Percentiles rank a stretch among this genome's conserved stretches.
phyloP scores from a whole-genome alignment of 2,888 invertebrate species.

The Chaetogeoica ovagalla region DNA sequence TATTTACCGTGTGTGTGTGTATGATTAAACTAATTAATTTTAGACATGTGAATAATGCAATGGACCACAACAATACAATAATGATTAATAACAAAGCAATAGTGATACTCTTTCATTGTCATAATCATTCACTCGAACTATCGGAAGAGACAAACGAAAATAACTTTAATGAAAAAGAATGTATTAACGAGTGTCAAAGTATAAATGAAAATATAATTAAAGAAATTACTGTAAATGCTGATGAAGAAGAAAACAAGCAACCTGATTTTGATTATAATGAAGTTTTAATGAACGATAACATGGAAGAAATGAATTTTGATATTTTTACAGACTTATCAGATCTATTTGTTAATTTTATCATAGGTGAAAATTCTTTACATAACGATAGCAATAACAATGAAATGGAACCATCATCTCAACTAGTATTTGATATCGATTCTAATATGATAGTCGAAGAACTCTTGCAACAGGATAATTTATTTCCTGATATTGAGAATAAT shows the following conservation, averaged over 20 bases:
- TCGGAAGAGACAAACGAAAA: neutral
- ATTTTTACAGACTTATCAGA: too few relatives aligned
- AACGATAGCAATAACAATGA: neutral
- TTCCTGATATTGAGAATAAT: neutral
- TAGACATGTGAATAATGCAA: slow-evolving; percentile 14
- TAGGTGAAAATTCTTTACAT: neutral
- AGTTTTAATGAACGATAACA: neutral
- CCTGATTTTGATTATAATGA: neutral
- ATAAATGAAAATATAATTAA: neutral
- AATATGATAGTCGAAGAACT: neutral
- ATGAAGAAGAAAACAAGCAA: too few relatives aligned
- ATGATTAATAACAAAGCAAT: slow-evolving; percentile 20
- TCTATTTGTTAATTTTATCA: slow-evolving; percentile 19
- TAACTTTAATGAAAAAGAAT: neutral
- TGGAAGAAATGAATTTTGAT: too few relatives aligned
- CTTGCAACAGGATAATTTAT: neutral
- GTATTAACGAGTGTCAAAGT: neutral
- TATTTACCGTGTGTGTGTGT: neutral
- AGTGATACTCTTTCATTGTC: slow-evolving; percentile 15
- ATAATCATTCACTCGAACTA: slow-evolving; percentile 11
- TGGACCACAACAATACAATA: neutral
- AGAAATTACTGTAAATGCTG: neutral
- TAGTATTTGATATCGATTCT: slow-evolving; percentile 3
- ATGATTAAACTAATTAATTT: neutral
- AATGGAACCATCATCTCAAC: neutral